phyloP scores from a whole-genome alignment of 2,797 vertebrate species.

The Psittacula echo region DNA sequence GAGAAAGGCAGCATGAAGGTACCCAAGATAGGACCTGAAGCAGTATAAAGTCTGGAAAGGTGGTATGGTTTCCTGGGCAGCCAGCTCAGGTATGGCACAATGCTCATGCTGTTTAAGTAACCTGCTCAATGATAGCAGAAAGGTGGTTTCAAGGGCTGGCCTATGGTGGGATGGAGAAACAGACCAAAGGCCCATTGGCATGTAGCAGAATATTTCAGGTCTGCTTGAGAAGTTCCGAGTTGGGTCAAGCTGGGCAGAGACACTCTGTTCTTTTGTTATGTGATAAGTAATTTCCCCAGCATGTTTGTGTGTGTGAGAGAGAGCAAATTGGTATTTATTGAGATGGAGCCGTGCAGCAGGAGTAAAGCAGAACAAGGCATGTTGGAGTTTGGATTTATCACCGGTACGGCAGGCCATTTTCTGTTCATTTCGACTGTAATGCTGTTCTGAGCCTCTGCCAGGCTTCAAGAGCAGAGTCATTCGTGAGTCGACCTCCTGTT shows the following conservation, averaged over 20 bases:
- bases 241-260: background rate
- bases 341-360: background rate
- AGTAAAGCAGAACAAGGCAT: background rate
- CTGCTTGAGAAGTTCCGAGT: background rate
- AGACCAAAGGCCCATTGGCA: accelerated
- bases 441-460: constrained; percentile 25
- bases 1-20: background rate
- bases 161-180: background rate
- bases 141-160: background rate
- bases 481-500: background rate
- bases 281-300: background rate
- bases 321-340: constrained; percentile 16
- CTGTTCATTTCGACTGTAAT: constrained; percentile 51
- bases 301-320: background rate
- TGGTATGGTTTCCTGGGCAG: background rate
- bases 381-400: constrained; percentile 43
- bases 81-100: background rate
- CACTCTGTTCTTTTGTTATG: background rate
- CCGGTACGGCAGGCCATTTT: background rate
- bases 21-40: background rate
- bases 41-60: background rate
- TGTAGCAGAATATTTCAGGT: background rate
- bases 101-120: background rate
- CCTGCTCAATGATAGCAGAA: background rate
- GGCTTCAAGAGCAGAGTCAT: constrained; percentile 10